Evolutionary conservation across 1,140 invertebrate genomes (phyloP).

Genomic region (Andricus grossulariae): DNA sequence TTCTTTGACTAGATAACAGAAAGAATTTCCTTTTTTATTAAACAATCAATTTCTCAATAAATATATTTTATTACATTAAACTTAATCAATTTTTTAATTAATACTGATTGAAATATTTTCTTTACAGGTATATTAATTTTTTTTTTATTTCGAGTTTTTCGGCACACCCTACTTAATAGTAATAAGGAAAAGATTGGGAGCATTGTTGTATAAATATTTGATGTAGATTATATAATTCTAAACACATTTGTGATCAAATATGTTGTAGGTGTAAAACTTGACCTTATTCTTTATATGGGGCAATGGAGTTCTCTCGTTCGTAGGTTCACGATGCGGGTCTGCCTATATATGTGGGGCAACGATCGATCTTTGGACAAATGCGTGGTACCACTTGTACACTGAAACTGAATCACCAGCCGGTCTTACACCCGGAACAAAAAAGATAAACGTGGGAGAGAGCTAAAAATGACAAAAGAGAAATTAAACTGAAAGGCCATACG

Average conservation of each 20-base stretch:
- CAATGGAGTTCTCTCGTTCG: conserved; percentile 34
- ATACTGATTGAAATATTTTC: too few species aligned
- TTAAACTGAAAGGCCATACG: background rate
- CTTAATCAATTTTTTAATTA: too few species aligned
- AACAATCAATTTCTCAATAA: too few species aligned
- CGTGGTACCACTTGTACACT: conserved; percentile 18
- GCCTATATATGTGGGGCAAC: conserved; percentile 33
- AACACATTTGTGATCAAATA: conserved; percentile 6
- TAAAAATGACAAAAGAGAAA: conserved; percentile 13
- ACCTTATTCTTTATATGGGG: conserved; percentile 44
- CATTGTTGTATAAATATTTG: too few species aligned
- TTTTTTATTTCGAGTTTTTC: too few species aligned
- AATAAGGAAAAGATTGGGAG: too few species aligned
- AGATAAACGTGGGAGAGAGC: background rate
- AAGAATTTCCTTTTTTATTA: too few species aligned
- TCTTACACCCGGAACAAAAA: conserved; percentile 13
- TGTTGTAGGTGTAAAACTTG: conserved; percentile 47
- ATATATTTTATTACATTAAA: too few species aligned
- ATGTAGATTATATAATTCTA: background rate
- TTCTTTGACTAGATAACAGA: too few species aligned
- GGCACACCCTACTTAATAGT: too few species aligned
- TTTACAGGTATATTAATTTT: too few species aligned
- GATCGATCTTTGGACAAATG: conserved; percentile 44
- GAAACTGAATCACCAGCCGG: background rate
- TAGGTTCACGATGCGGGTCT: conserved; percentile 37